Evolutionary conservation across 2,888 invertebrate species (phyloP), one percentile per base, ranked within the genome.

Genomic region (Mellilla xanthometata): DNA sequence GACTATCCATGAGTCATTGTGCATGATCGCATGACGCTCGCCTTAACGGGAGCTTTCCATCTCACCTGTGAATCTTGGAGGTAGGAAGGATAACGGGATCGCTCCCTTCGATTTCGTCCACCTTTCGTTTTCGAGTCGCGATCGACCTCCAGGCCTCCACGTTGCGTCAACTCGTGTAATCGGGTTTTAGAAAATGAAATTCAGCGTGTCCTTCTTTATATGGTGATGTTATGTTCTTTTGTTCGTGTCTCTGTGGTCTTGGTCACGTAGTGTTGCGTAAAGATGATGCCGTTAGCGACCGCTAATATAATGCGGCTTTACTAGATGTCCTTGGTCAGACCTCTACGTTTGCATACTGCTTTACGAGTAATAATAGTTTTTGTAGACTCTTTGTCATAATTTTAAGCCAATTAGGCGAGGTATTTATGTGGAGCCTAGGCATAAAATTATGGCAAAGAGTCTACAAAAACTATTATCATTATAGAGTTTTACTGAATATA

Each of bases 101-200:
- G 62, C 65, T 79, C 85, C 84, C 88, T 89, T 86, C 82, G 80
- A 76, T 88, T 88, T 86, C 87, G 77, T 72, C 74, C 68, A 74
- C 81, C 86, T 87, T 86, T 87, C 87, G 81, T 71, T 87, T 87
- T 86, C 86, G 74, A 71, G 76, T 78, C 81, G 80, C 75, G 53
- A 34, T 72, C 76, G 73, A 81, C 85, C 83, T 81, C 80, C 36
- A 28, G 40, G n/a, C 36, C 82, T 81, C 80, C 32, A 23, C 36
- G 33, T 62, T 79, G 78, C 83, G 84, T 85, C 83, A 83, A 79
- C 78, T 78, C 67, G 61, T 83, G 41, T 48, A 80, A 86, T 85
- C 86, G 85, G 76, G 83, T 83, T 87, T 87, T 87, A 87, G 87
- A 87, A 87, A 87, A 86, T 86, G 87, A 87, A 87, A 87, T 83